Percentiles rank a stretch among this genome's conserved stretches.
Evolutionary conservation across 2,888 invertebrate species (phyloP).

Genomic region (Habroteleia sp.): DNA sequence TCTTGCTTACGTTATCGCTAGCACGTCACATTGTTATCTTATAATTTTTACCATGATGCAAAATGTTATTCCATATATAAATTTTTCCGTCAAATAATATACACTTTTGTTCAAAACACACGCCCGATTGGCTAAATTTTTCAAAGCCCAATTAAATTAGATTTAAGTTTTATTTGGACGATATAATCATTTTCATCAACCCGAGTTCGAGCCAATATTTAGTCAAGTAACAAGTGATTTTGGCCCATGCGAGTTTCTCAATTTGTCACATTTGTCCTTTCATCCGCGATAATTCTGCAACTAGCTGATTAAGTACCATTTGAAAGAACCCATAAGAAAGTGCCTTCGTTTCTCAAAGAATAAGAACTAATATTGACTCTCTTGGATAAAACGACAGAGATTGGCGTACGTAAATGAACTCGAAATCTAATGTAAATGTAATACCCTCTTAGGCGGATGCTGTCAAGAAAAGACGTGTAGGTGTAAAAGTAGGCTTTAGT

Average conservation of each 20-base stretch:
- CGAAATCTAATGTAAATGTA: constrained; percentile 63
- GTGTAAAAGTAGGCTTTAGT: constrained; percentile 62
- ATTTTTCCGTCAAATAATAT: constrained; percentile 10
- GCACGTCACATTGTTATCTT: constrained; percentile 15
- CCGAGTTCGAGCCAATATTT: constrained; percentile 39
- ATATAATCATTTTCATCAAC: constrained; percentile 20
- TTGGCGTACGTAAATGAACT: constrained; percentile 62
- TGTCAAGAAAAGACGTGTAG: constrained; percentile 44
- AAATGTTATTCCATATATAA: constrained; percentile 23
- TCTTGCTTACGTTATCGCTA: constrained; percentile 22
- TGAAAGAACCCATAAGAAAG: constrained; percentile 34
- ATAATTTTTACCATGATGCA: constrained; percentile 4
- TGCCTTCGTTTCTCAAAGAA: constrained; percentile 47
- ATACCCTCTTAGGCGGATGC: constrained; percentile 38
- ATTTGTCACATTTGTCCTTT: constrained; percentile 45
- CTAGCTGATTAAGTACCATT: constrained; percentile 51
- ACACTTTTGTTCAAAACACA: neutral
- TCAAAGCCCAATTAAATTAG: constrained; percentile 25
- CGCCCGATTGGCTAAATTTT: constrained; percentile 22
- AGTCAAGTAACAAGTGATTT: constrained; percentile 47
- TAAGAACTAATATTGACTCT: constrained; percentile 59
- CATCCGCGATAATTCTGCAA: constrained; percentile 44
- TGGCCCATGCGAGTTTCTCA: constrained; percentile 22
- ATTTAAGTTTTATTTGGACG: constrained; percentile 14
- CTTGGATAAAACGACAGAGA: constrained; percentile 54